Evolutionary conservation across 2,888 invertebrate genomes (phyloP), one percentile per base, ranked within the genome.

Genomic region (Macrophya alboannulata): DNA sequence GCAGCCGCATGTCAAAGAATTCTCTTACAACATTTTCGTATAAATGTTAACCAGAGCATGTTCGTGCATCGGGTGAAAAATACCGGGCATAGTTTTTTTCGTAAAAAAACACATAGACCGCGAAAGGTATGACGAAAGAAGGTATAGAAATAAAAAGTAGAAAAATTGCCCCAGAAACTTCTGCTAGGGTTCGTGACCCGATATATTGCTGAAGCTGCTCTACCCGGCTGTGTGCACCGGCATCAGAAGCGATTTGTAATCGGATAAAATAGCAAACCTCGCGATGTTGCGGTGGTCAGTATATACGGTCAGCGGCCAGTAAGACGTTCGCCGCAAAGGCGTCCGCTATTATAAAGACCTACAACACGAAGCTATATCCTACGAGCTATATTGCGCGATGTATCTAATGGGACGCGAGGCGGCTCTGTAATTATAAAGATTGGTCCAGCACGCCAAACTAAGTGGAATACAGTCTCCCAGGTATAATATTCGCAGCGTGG

Each of bases 391-490:
- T 74, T 74, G 74, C 74, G 45, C 74, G 77, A 51, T 51, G 76
- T 85, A 91, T 89, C 90, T 92, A 92, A 92, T 91, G 90, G 91
- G 90, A 92, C 91, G 91, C 91, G 90, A 31, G 77, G 77, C 89
- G 89, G 89, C 88, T 92, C 91, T 92, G 91, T 92, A 92, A 92
- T 92, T 92, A 92, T 90, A 92, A 92, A 92, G 92, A 92, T 92
- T 92, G 92, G 89, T 90, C 90, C 86, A 86, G 84, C 76, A 68
- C 77, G 65, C 85, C 62, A 51, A 85, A 85, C 79, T 85, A 85
- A 85, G 79, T 79, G 87, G 87, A 88, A 87, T 87, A 89, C 88
- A 86, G 45, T 81, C 86, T 86, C 74, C 43, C 85, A 62, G 10
- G 65, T 59, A 84, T 81, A 82, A 84, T 81, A 82, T 74, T 21